Percentiles rank a stretch among this genome's conserved stretches.
Conservation (phyloP, 2,888 invertebrate genomes). For the Melinopterus prodromus region DNA sequence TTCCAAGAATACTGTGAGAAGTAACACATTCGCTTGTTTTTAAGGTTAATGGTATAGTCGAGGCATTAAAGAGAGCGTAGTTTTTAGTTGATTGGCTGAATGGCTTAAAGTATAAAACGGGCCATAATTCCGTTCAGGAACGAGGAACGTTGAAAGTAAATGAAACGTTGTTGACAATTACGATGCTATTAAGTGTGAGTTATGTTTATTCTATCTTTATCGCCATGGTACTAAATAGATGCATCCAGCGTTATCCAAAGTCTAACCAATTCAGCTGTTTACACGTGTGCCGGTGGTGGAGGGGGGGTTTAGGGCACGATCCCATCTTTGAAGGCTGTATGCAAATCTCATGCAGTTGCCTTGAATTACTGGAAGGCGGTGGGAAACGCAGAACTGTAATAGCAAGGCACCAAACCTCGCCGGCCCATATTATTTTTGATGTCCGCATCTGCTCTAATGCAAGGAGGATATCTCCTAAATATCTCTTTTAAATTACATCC, state of each 20-base stretch:
- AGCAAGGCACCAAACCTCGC: not conserved
- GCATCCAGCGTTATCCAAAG: not conserved
- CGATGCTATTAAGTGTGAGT: slow-evolving; percentile 4
- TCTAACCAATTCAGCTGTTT: not conserved
- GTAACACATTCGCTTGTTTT: not conserved
- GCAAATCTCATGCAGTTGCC: slow-evolving; percentile 16
- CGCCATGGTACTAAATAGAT: not conserved
- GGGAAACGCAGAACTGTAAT: slow-evolving; percentile 11
- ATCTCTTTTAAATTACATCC: not conserved
- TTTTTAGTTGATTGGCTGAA: not conserved
- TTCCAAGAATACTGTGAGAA: not conserved
- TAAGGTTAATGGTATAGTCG: not conserved
- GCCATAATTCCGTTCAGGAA: not conserved
- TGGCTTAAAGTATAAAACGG: not conserved
- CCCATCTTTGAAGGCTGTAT: slow-evolving; percentile 36
- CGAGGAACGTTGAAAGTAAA: not conserved
- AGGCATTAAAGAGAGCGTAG: not conserved
- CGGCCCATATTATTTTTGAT: not conserved
- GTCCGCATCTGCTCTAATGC: not conserved
- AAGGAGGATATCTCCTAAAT: not conserved
- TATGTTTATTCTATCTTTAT: not conserved
- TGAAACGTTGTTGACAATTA: slow-evolving; percentile 4
- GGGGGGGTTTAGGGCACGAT: not conserved
- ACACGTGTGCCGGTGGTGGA: not conserved
- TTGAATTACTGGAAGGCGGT: not conserved